These are phyloP conservation scores for human DNA, from an alignment of 2,113 vertebrate genomes.

Conservation along the genomic window GRCh38 chr5:78088501-78089000, in stretches of 20 bases:
- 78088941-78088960: not conserved
- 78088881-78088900: not conserved
- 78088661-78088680: not conserved
- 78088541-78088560: not conserved
- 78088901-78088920: not conserved
- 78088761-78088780: constrained; percentile 7
- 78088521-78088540: not conserved
- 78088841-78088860: constrained; percentile 30
- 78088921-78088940: not conserved
- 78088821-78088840: not conserved
- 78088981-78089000: constrained; percentile 30
- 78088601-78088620: not conserved
- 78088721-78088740: not conserved
- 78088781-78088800: not conserved
- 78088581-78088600: not conserved
- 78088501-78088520: not conserved
- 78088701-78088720: constrained; percentile 46
- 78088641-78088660: not conserved
- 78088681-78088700: constrained; percentile 27
- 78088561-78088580: not conserved
- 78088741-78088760: not conserved
- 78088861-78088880: not conserved
- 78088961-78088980: constrained; percentile 22
- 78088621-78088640: not conserved
- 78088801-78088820: constrained; percentile 32